Percentiles rank a stretch among this genome's conserved stretches.
These are phyloP conservation scores for Venustaconcha ellipsiformis DNA, from an alignment of 1,140 invertebrate species.

Conservation along the genomic window DNA sequence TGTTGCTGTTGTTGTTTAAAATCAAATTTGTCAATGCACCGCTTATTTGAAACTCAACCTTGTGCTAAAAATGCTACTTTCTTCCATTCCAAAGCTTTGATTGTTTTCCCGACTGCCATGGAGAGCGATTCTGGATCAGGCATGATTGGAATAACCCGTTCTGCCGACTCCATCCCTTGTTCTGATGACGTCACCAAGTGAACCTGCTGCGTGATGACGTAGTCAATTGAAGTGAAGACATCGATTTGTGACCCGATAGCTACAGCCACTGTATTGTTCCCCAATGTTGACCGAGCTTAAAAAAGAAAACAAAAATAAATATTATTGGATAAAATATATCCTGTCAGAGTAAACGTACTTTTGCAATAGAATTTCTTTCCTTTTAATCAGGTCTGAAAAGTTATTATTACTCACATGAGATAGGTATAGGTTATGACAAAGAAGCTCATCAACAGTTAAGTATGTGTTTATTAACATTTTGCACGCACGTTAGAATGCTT, in stretches of 20 bases:
- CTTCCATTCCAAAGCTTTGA: constrained; percentile 46
- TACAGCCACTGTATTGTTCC: constrained; percentile 36
- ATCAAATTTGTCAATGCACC: no score
- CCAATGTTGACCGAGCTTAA: constrained; percentile 52
- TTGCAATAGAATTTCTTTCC: no score
- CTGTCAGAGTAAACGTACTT: no score
- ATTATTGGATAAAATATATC: constrained; percentile 1
- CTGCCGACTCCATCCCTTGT: constrained; percentile 38
- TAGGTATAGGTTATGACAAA: no score
- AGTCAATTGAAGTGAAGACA: constrained; percentile 59
- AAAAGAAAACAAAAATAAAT: constrained; percentile 12
- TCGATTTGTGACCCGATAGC: constrained; percentile 62
- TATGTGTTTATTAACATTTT: no score
- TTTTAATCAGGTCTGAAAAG: no score
- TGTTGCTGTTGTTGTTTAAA: no score
- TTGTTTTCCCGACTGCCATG: constrained; percentile 46
- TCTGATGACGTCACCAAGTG: constrained; percentile 56
- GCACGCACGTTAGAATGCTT: no score
- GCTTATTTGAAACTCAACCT: constrained; percentile 31
- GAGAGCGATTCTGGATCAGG: constrained; percentile 48
- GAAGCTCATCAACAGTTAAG: no score
- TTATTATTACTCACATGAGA: no score
- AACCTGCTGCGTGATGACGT: constrained; percentile 56
- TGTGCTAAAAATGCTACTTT: constrained; percentile 61
- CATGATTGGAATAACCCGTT: constrained; percentile 48